Base-by-base conservation (phyloP, 92 coral and sea anemone genomes). In the Phenganax subtilis region DNA sequence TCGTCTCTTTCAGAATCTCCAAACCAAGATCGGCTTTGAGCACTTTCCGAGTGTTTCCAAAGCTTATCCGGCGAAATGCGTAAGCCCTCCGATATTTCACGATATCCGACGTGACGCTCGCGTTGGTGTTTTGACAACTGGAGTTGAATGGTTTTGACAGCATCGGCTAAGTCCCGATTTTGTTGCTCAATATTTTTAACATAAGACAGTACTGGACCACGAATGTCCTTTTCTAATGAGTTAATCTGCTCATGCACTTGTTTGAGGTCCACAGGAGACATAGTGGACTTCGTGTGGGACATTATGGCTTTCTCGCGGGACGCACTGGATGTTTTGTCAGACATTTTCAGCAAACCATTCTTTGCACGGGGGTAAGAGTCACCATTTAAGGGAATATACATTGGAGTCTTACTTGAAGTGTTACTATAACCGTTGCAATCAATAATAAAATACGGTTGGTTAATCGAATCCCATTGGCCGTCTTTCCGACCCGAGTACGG, bases 91-190 rank as follows among this genome's bases (percentile, higher is more conserved):
- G 66, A 31, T 8, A 7, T 30, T 27, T 57, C 61, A 28, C 81
- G 81, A 76, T n/a, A 17, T 37, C 67, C 68, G 52, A 73, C 72
- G 10, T 74, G 83, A 51, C 74, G 63, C 2, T 53, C 74, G 53
- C 83, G 83, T 47, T 63, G 74, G 73, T 79, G 73, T 17, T 63
- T 53, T 9, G 9, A 51, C 51, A 79, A 54, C 62, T 79, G 83
- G 20, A 52, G 83, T 79, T 54, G 83, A 55, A 79, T 79, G 51
- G 51, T 6, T 27, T 79, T 73, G 60, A 79, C 61, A 53, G 83
- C 73, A 25, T 64, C 74, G 25, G 61, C 57, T 62, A 79, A 44
- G 25, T 79, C 74, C 9, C 9, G 44, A 68, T 79, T 47, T 30
- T 65, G 72, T 53, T 55, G 31, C 53, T 79, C 74, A 15, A 79